These are phyloP conservation scores for Rhinatrema bivittatum DNA, from an alignment of 2,797 vertebrate species.

Conservation along the genomic window DNA sequence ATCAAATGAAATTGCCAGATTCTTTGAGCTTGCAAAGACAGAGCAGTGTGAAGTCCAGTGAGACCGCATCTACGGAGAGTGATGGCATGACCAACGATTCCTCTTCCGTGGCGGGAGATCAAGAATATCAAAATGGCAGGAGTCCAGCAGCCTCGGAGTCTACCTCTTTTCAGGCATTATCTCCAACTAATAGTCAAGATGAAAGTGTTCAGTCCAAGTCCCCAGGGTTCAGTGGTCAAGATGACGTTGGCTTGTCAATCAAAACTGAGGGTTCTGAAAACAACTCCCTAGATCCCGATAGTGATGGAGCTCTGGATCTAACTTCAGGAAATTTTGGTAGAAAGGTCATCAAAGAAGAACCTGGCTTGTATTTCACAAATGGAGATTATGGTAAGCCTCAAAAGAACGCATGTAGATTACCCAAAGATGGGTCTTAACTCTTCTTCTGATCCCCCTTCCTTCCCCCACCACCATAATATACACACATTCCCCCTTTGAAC, in stretches of 20 bases:
- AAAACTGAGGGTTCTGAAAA: constrained; percentile 58
- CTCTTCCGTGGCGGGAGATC: constrained; percentile 55
- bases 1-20: constrained; percentile 65
- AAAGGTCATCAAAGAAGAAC: constrained; percentile 75
- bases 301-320: constrained; percentile 79
- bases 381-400: constrained; percentile 68
- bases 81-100: constrained; percentile 78
- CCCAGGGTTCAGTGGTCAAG: constrained; percentile 51
- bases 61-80: constrained; percentile 61
- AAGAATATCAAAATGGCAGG: constrained; percentile 70
- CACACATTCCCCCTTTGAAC: too few species aligned
- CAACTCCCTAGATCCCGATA: constrained; percentile 56
- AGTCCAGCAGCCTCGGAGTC: constrained; percentile 76
- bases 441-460: too few species aligned
- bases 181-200: constrained; percentile 70
- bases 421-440: too few species aligned
- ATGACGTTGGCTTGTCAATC: constrained; percentile 34
- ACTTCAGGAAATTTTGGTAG: constrained; percentile 68
- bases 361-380: constrained; percentile 57
- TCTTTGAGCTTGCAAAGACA: constrained; percentile 74
- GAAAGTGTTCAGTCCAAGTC: constrained; percentile 64
- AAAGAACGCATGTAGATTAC: too few species aligned
- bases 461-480: not conserved
- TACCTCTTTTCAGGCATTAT: constrained; percentile 62
- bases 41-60: constrained; percentile 71